phyloP scores from a whole-genome alignment of 2,797 vertebrate species.

The Erpetoichthys calabaricus region DNA sequence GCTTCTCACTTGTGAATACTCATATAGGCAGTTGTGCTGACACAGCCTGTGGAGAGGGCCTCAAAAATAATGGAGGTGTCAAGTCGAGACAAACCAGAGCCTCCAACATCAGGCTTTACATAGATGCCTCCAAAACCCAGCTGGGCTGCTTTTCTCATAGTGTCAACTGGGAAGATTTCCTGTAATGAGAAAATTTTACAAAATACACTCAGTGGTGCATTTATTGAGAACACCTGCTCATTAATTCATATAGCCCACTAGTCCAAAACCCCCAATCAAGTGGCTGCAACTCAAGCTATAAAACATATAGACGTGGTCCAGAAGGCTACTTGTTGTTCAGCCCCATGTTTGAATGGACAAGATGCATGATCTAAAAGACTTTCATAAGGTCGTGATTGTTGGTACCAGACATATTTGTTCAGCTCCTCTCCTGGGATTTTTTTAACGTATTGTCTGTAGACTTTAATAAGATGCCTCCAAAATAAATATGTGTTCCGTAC shows the following conservation, averaged over 20 bases:
- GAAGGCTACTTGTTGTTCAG: no score
- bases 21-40: slow-evolving; percentile 90
- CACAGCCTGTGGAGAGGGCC: slow-evolving; percentile 85
- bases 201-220: background rate
- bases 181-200: slow-evolving; percentile 19
- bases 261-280: no score
- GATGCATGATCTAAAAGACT: no score
- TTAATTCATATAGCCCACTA: background rate
- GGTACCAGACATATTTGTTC: no score
- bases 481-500: no score
- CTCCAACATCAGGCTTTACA: slow-evolving; percentile 72
- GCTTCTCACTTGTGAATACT: slow-evolving; percentile 93
- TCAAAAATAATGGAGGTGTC: slow-evolving; percentile 90
- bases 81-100: slow-evolving; percentile 81
- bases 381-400: no score
- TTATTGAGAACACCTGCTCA: background rate
- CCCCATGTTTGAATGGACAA: no score
- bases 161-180: slow-evolving; percentile 84
- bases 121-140: slow-evolving; percentile 89
- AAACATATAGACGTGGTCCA: no score
- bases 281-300: no score
- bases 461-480: no score
- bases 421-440: no score
- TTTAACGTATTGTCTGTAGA: no score
- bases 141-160: slow-evolving; percentile 73